phyloP scores from a whole-genome alignment of 2,113 vertebrate genomes.

The Dipodomys ordii region DNA sequence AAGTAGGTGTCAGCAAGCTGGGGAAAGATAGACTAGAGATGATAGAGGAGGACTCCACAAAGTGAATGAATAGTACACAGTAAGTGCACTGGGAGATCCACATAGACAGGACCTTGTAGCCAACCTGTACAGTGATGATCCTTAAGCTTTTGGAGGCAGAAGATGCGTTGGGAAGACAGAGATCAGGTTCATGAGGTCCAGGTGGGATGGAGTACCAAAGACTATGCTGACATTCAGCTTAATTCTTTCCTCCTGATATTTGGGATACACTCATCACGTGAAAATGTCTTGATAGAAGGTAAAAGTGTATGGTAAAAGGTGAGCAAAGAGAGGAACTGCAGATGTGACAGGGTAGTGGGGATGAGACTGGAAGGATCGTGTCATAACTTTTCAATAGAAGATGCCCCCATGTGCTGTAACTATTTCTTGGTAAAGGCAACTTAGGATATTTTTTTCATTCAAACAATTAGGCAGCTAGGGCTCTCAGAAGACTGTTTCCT shows the following conservation, averaged over 20 bases:
- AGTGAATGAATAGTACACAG: not conserved
- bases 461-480: not conserved
- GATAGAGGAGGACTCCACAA: too few species aligned
- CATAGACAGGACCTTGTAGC: not conserved
- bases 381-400: too few species aligned
- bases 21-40: not conserved
- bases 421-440: not conserved
- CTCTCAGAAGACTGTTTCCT: not conserved
- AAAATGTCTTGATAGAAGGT: not conserved
- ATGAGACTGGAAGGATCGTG: not conserved
- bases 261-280: not conserved
- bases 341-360: not conserved
- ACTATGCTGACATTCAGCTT: not conserved
- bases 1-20: not conserved
- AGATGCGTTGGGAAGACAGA: not conserved
- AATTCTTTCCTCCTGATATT: not conserved
- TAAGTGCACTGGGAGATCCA: fast-evolving
- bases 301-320: not conserved
- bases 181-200: not conserved
- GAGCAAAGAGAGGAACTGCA: not conserved
- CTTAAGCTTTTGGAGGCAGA: not conserved
- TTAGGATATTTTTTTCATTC: not conserved
- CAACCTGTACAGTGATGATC: not conserved
- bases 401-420: fast-evolving
- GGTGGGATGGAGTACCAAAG: not conserved